Percentiles rank a stretch among this genome's conserved stretches.
phyloP scores from a whole-genome alignment of 2,113 vertebrate species.

The Sylvia atricapilla region DNA sequence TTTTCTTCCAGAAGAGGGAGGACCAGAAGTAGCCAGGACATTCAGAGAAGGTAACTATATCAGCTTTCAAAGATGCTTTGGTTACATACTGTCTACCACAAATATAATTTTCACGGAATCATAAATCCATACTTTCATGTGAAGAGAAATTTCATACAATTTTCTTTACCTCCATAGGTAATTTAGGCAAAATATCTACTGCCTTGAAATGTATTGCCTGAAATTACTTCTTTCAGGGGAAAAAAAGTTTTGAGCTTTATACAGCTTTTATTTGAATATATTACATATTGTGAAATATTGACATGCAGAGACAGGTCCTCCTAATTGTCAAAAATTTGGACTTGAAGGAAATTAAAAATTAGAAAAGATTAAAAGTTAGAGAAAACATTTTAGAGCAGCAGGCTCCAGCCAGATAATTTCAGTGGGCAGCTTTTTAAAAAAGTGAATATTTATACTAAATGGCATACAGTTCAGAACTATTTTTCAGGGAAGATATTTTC shows the following conservation, averaged over 20 bases:
- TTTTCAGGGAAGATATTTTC: constrained; percentile 26
- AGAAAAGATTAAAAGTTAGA: background rate
- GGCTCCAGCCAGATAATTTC: background rate
- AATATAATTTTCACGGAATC: constrained; percentile 24
- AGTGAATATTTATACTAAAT: background rate
- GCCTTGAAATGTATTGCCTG: background rate
- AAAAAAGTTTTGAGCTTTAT: background rate
- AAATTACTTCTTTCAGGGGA: background rate
- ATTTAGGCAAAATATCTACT: background rate
- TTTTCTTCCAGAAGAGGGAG: constrained; percentile 56
- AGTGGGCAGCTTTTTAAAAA: background rate
- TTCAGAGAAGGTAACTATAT: constrained; percentile 46
- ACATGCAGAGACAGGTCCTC: background rate
- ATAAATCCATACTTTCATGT: background rate
- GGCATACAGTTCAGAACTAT: background rate
- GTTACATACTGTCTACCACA: background rate
- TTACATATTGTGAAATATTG: background rate
- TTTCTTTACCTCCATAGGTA: background rate
- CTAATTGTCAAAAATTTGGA: background rate
- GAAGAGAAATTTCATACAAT: background rate
- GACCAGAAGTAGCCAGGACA: constrained; percentile 54
- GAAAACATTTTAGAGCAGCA: background rate
- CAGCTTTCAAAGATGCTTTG: constrained; percentile 7
- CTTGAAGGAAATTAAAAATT: background rate
- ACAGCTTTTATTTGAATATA: background rate